Evolutionary conservation across 2,797 vertebrate species (phyloP), one percentile per base, ranked within the genome.

Genomic region (Molossus molossus): DNA sequence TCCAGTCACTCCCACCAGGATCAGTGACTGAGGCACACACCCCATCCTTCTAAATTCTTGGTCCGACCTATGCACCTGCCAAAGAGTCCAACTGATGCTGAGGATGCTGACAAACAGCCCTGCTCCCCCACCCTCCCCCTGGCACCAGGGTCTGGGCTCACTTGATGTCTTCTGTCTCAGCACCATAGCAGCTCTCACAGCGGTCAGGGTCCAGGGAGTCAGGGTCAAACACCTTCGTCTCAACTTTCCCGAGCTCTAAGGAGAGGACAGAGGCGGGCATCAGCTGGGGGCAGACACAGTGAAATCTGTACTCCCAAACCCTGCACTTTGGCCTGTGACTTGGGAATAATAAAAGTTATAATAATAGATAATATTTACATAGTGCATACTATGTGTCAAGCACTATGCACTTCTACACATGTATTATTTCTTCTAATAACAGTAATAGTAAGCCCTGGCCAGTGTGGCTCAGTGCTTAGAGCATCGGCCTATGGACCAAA

Each of bases 171-270:
- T 99, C 99, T 0, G 99, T 99, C 96, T 99, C 99, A 0, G 99
- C 99, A 79, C 99, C 99, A 0, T 99, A 99, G 97, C 99, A 99
- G 98, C 99, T 99, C 98, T 99, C 99, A 3, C 99, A 99, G 94
- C 99, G 98, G 86, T 99, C 98, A 1, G 99, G 99, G 97, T 99
- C 99, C 98, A 99, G 98, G 3, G 98, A 99, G 94, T 98, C 99
- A 18, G 99, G 99, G 97, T 99, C 99, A 97, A 99, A 99, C 40
- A 98, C 95, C 75, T 98, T 98, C 3, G 99, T 98, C 50, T 99
- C 99, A 5, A 99, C 99, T 96, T 98, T 98, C 17, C 99, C 99
- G 1, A 99, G 98, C 94, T 99, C 99, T 99, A 97, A 88, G 95
- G 97, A 89, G 97, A 94, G 96, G 91, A 64, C 57, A 83, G 70